A percentile compares a stretch with the other conserved stretches of the same genome.
Evolutionary conservation across 1,140 invertebrate genomes (phyloP).

Genomic region (Drosophila arizonae): DNA sequence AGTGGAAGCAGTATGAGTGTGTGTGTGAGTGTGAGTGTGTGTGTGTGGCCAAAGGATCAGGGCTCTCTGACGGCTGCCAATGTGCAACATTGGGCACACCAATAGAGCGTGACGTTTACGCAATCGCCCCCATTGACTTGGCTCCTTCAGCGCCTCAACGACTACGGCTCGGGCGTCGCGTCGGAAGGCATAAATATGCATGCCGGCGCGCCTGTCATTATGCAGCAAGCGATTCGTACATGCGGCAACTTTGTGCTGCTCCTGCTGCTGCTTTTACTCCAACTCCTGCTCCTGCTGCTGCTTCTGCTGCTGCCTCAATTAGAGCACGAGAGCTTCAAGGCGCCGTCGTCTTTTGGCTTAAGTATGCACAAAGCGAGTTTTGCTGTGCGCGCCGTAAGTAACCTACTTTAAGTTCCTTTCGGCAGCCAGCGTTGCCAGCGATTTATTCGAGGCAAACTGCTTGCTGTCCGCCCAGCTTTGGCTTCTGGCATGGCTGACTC

Average conservation of each 20-base stretch:
- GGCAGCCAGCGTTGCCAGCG: slow-evolving; percentile 51
- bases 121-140: slow-evolving; percentile 23
- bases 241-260: slow-evolving; percentile 60
- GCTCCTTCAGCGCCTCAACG: neutral
- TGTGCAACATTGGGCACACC: slow-evolving; percentile 51
- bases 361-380: slow-evolving; percentile 61
- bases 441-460: slow-evolving; percentile 66
- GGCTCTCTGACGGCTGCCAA: neutral
- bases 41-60: neutral
- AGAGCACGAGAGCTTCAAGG: slow-evolving; percentile 37
- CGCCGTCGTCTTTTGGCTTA: slow-evolving; percentile 35
- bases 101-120: slow-evolving; percentile 65
- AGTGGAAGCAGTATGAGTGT: neutral
- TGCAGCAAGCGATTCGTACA: slow-evolving; percentile 75
- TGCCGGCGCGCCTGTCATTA: slow-evolving; percentile 68
- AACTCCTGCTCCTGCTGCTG: slow-evolving; percentile 29
- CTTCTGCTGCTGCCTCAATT: slow-evolving; percentile 54
- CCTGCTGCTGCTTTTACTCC: slow-evolving; percentile 16
- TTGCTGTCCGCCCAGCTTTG: slow-evolving; percentile 45
- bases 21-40: too few species aligned
- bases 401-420: slow-evolving; percentile 73
- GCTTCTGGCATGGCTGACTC: neutral
- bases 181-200: slow-evolving; percentile 62
- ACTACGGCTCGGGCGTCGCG: neutral
- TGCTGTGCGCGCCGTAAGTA: slow-evolving; percentile 51